Evolutionary conservation across 2,113 vertebrate species (phyloP).

Genomic region (Rhodinocichla rosea): DNA sequence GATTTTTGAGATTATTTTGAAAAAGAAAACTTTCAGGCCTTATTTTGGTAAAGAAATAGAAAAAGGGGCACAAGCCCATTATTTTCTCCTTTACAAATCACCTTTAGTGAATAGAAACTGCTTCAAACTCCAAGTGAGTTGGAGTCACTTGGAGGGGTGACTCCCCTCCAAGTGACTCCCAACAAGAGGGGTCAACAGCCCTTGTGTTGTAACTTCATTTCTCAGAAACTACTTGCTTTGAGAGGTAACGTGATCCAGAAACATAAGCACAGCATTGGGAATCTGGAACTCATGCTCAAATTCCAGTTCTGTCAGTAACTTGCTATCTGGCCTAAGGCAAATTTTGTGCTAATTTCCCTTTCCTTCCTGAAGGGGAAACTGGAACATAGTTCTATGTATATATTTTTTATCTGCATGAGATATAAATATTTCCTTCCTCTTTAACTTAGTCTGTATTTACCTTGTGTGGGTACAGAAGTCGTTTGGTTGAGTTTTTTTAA

Average conservation of each 20-base stretch:
- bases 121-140: background rate
- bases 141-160: too few relatives aligned
- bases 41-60: background rate
- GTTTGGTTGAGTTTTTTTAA: background rate
- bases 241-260: background rate
- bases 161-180: too few relatives aligned
- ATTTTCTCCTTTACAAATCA: background rate
- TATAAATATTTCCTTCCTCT: conserved; percentile 9
- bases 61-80: conserved; percentile 3
- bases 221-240: conserved; percentile 1
- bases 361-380: background rate
- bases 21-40: background rate
- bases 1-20: background rate
- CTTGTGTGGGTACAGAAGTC: background rate
- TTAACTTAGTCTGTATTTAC: background rate
- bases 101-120: background rate
- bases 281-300: conserved; percentile 17
- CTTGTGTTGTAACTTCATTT: conserved; percentile 21
- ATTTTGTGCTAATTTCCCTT: conserved; percentile 1
- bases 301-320: conserved; percentile 40
- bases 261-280: background rate
- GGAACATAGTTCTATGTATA: background rate
- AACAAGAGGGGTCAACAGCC: background rate
- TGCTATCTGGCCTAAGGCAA: conserved; percentile 16
- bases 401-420: background rate